phyloP scores from a whole-genome alignment of 2,888 invertebrate genomes.

The Carpatolechia fugitivella region DNA sequence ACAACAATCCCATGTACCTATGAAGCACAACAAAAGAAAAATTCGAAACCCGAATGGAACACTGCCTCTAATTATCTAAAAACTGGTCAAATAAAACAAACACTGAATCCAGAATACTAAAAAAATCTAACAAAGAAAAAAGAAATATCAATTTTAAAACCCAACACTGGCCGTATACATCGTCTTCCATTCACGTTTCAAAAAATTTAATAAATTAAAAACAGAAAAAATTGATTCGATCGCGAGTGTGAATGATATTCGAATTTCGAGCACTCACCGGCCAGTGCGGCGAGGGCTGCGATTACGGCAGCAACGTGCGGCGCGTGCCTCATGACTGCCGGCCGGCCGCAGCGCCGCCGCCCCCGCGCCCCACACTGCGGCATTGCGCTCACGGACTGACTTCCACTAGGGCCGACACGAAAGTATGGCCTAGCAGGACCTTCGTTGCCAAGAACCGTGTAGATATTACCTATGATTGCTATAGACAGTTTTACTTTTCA shows the following conservation, averaged over 20 bases:
- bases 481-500: too few relatives aligned
- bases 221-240: not conserved
- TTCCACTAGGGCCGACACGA: conserved; percentile 28
- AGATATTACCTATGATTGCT: too few relatives aligned
- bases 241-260: not conserved
- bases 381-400: conserved; percentile 55
- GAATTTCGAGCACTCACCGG: conserved; percentile 50
- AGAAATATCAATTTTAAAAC: not conserved
- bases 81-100: not conserved
- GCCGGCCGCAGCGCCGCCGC: conserved; percentile 25
- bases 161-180: not conserved
- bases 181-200: conserved; percentile 1
- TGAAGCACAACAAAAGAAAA: too few relatives aligned
- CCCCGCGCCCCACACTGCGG: conserved; percentile 74
- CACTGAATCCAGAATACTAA: not conserved
- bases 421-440: not conserved
- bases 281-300: not conserved
- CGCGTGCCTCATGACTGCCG: conserved; percentile 59
- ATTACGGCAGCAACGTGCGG: conserved; percentile 5
- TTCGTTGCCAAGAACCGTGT: too few relatives aligned
- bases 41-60: not conserved
- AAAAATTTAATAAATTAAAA: not conserved
- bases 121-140: not conserved
- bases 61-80: not conserved
- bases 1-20: too few relatives aligned